Evolutionary conservation across 2,113 vertebrate species (phyloP), one percentile per base, ranked within the genome.

Genomic region (Isichthys henryi): DNA sequence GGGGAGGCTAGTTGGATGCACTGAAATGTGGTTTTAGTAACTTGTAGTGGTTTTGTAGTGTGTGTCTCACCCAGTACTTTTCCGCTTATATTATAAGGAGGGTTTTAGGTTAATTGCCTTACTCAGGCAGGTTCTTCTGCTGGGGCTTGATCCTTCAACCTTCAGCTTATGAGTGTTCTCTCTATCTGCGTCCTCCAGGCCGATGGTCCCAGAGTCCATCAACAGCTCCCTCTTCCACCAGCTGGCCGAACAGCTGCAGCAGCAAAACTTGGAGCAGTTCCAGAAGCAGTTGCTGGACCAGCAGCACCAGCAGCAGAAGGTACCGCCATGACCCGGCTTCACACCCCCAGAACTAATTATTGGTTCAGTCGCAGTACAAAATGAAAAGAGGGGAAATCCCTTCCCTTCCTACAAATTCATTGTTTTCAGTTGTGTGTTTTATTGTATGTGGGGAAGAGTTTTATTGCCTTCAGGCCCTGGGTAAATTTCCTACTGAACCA

Each of bases 201-300:
- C 98, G 88, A 97, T 98, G 93, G 97, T 99, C 92, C 95, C 98
- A 0, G 98, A 99, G 91, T 98, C 98, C 92, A 97, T 99, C 93
- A 99, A 99, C 96, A 99, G 96, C 93, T 99, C 98, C 70, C 95
- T 99, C 90, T 99, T 99, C 93, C 98, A 99, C 93, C 98, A 99
- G 89, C 94, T 99, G 92, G 98, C 98, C 46, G 98, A 99, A 90
- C 98, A 99, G 87, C 95, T 99, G 23, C 98, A 99, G 85, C 98
- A 99, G 89, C 98, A 99, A 93, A 99, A 99, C 92, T 94, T 99
- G 87, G 98, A 99, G 92, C 98, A 99, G 93, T 97, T 99, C 91
- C 96, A 98, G 91, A 99, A 99, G 74, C 98, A 99, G 90, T 97
- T 99, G 88, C 89, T 99, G 86, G 98, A 99, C 90, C 96, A 96